phyloP scores from a whole-genome alignment of 2,888 invertebrate species.

The Calephelis perditalis region DNA sequence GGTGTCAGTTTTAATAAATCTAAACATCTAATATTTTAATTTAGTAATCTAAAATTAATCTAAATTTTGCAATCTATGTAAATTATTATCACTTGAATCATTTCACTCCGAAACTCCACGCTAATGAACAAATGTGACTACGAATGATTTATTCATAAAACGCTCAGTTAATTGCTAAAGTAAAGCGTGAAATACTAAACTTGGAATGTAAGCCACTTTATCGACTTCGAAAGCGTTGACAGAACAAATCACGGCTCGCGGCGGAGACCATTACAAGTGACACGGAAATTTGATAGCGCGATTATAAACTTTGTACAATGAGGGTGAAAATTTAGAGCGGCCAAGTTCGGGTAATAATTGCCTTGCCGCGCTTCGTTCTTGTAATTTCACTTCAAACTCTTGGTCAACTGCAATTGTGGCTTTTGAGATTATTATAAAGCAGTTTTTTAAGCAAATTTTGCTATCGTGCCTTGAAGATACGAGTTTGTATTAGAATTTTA shows the following conservation, averaged over 20 bases:
- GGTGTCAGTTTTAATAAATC: too few species aligned
- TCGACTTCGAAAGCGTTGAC: constrained; percentile 26
- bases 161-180: constrained; percentile 11
- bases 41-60: too few species aligned
- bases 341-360: constrained; percentile 29
- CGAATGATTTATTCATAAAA: constrained; percentile 11
- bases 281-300: constrained; percentile 20
- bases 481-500: not conserved
- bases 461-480: constrained; percentile 4
- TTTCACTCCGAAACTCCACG: not conserved
- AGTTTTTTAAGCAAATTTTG: constrained; percentile 11
- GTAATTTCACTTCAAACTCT: constrained; percentile 22
- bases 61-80: not conserved
- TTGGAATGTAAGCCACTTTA: constrained; percentile 16
- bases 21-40: too few species aligned
- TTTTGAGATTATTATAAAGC: constrained; percentile 13
- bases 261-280: constrained; percentile 21
- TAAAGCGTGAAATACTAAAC: constrained; percentile 12
- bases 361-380: constrained; percentile 10
- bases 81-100: constrained; percentile 8
- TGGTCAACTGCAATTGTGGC: constrained; percentile 17
- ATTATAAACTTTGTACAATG: constrained; percentile 15
- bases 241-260: constrained; percentile 26
- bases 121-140: constrained; percentile 11
- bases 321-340: constrained; percentile 26